Conservation (phyloP, 2,797 vertebrate genomes). For the Thripadectes ignobilis region DNA sequence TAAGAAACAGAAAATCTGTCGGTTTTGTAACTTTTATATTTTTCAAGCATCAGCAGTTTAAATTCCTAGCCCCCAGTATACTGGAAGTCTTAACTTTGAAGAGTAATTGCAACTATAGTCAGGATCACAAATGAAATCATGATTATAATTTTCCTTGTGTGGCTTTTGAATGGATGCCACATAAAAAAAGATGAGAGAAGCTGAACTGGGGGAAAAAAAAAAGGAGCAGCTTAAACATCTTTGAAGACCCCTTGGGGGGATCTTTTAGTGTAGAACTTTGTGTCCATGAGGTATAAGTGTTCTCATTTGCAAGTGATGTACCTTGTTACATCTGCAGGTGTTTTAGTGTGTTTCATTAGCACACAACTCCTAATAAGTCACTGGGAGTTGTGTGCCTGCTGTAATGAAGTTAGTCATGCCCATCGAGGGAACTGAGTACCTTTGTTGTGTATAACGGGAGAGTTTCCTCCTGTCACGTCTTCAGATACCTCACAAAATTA, state of each 20-base stretch:
- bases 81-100: background rate
- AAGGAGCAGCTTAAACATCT: background rate
- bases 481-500: conserved; percentile 29
- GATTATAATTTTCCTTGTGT: background rate
- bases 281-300: background rate
- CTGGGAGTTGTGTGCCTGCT: background rate
- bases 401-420: background rate
- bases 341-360: background rate
- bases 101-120: background rate
- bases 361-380: background rate
- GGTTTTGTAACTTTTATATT: background rate
- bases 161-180: background rate
- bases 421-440: background rate
- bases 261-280: background rate
- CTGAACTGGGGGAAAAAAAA: background rate
- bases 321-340: background rate
- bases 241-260: background rate
- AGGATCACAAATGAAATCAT: background rate
- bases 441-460: background rate
- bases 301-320: background rate
- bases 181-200: background rate
- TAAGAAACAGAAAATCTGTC: background rate
- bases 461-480: background rate
- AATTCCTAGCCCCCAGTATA: background rate
- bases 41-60: background rate